Evolutionary conservation across 2,888 invertebrate genomes (phyloP).

Genomic region (Phrixothrix hirtus): DNA sequence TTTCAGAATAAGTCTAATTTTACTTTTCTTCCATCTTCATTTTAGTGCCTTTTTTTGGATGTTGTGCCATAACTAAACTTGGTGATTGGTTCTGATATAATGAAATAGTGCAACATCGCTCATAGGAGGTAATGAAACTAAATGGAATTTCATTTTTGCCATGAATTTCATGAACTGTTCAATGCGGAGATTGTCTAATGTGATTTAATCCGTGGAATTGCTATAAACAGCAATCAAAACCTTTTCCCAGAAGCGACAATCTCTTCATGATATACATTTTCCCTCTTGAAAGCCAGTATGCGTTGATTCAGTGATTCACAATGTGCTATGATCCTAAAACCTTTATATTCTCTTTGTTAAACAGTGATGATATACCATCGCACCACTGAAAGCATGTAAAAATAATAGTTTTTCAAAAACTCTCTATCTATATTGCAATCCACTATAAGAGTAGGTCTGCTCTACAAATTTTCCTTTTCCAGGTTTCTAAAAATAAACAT

Average conservation of each 20-base stretch:
- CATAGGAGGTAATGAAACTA: background rate
- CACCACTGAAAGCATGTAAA: conserved; percentile 2
- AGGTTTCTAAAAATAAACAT: background rate
- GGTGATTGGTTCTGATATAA: background rate
- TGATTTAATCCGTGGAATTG: background rate
- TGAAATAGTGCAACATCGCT: background rate
- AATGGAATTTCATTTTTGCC: background rate
- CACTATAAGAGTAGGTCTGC: conserved; percentile 1
- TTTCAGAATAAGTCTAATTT: no score
- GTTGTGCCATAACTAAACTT: no score
- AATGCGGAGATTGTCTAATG: background rate
- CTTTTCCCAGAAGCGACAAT: background rate
- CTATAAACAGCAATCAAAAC: background rate
- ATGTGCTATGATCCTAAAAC: background rate
- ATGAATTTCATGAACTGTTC: background rate
- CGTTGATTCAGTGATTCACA: background rate
- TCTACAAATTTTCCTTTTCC: conserved; percentile 1
- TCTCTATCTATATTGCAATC: conserved; percentile 2
- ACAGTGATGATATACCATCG: background rate
- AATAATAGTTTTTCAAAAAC: background rate
- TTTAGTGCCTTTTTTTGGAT: no score
- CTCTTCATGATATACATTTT: background rate
- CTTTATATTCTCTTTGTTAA: background rate
- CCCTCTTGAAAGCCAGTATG: background rate
- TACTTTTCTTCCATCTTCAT: no score